Base-by-base conservation (phyloP, 2,888 invertebrate genomes). In the Euzetes globulus region DNA sequence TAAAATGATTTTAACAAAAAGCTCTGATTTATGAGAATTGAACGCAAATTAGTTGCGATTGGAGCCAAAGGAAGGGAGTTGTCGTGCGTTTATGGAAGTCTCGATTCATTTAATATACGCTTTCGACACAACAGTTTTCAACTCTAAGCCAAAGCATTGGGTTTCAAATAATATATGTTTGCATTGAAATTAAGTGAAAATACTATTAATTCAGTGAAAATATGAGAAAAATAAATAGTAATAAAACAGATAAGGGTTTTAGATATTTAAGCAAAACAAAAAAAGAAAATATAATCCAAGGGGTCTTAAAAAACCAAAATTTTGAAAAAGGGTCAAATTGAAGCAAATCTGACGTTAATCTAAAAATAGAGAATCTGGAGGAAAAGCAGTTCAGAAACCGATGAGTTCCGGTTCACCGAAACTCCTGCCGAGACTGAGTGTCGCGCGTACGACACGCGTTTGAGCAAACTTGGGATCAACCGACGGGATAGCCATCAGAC, bases 371-470 rank as follows among this genome's bases (percentile, higher is more conserved):
- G 37, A 65, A 65, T 37, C 37, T 37, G n/a, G 11, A 19, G 33
- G 19, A 19, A 37, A 65, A 27, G 37, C 13, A 33, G 29, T 58
- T 72, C 29, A 72, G 55, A 72, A 72, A 17, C 72, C 72, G 11
- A 58, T 50, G 22, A 58, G 72, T 37, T 27, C 52, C 7, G 52
- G 50, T 52, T 72, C 72, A 6, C 72, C 58, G 72, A 55, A 72
- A 72, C 72, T 50, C n/a, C 72, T 22, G 72, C 72, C 72, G 55
- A 72, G 72, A 58, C 72, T 72, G 9, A 72, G 72, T 4, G 72
- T 72, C 47, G 72, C n/a, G 25, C 72, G 72, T 15, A 72, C 19
- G 33, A 72, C 58, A 55, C 72, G 52, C 15, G 9, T 72, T 72
- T 74, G 72, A 72, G 60, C 60, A 75, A 60, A 25, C 50, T 75